phyloP scores from a whole-genome alignment of 2,797 vertebrate genomes.

The Phrynocephalus guinanensis region DNA sequence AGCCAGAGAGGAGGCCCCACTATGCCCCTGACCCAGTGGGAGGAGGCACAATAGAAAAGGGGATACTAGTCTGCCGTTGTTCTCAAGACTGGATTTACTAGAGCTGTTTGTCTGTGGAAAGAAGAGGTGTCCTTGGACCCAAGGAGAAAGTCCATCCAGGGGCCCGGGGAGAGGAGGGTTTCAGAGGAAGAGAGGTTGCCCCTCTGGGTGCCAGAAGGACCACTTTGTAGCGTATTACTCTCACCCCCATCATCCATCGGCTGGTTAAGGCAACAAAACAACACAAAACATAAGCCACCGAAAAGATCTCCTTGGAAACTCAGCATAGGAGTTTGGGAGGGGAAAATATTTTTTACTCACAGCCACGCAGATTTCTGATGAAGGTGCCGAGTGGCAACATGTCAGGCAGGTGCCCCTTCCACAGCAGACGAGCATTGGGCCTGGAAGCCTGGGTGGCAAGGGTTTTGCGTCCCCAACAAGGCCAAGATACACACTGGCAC shows the following conservation, averaged over 20 bases:
- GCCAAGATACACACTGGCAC: neutral
- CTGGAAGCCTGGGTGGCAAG: neutral
- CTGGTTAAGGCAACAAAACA: constrained; percentile 35
- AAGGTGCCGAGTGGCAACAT: neutral
- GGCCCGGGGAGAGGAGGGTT: neutral
- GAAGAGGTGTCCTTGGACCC: too few species aligned
- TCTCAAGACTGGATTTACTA: neutral
- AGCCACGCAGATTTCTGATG: neutral
- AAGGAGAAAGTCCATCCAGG: neutral
- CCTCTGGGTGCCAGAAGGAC: neutral
- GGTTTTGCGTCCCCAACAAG: neutral
- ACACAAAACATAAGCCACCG: neutral
- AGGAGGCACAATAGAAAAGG: neutral
- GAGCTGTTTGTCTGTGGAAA: neutral
- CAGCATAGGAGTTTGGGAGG: neutral
- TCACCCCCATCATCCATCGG: neutral
- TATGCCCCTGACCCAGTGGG: too few species aligned
- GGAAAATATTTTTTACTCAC: neutral
- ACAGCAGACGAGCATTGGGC: neutral
- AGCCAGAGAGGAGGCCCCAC: neutral
- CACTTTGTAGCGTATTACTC: neutral
- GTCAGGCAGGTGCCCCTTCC: neutral
- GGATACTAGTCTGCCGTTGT: neutral
- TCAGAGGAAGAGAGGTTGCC: neutral
- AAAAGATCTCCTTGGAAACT: neutral